Percentiles rank a stretch among this genome's conserved stretches.
Evolutionary conservation across 2,113 vertebrate genomes (phyloP).

Genomic region (Syngnathus floridae): DNA sequence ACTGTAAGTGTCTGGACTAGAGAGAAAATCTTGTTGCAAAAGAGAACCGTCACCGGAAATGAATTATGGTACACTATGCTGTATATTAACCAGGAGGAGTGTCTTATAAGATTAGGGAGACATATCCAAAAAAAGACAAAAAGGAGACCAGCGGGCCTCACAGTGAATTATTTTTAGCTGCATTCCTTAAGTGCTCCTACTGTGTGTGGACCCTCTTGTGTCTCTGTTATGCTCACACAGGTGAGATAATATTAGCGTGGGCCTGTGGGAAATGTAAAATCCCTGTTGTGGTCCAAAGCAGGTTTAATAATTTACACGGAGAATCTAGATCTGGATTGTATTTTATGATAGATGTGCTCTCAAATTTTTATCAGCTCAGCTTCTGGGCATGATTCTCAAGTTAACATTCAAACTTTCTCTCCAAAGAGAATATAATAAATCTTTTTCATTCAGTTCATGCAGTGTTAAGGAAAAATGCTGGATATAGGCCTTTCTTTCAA

Average conservation of each 20-base stretch:
- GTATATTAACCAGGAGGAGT: too few species aligned
- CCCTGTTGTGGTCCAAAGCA: constrained; percentile 24
- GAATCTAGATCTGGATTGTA: constrained; percentile 10
- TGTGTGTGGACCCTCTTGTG: neutral
- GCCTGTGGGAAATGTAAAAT: constrained; percentile 19
- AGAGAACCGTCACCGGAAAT: too few species aligned
- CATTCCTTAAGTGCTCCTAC: constrained; percentile 43
- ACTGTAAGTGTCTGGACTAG: too few species aligned
- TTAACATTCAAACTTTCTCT: too few species aligned
- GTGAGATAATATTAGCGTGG: constrained; percentile 30
- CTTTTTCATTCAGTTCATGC: too few species aligned
- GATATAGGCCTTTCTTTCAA: too few species aligned
- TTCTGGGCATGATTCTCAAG: too few species aligned
- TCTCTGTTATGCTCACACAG: constrained; percentile 4
- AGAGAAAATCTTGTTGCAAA: too few species aligned
- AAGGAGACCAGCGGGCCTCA: constrained; percentile 30
- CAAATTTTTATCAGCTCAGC: neutral
- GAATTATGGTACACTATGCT: too few species aligned
- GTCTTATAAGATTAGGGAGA: too few species aligned
- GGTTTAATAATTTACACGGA: constrained; percentile 35
- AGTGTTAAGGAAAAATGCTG: too few species aligned
- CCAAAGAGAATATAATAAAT: too few species aligned
- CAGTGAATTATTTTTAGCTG: constrained; percentile 51
- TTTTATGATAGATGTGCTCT: neutral
- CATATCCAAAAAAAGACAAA: constrained; percentile 18